Evolutionary conservation across 2,797 vertebrate genomes (phyloP), one percentile per base, ranked within the genome.

Genomic region (Clamator glandarius): DNA sequence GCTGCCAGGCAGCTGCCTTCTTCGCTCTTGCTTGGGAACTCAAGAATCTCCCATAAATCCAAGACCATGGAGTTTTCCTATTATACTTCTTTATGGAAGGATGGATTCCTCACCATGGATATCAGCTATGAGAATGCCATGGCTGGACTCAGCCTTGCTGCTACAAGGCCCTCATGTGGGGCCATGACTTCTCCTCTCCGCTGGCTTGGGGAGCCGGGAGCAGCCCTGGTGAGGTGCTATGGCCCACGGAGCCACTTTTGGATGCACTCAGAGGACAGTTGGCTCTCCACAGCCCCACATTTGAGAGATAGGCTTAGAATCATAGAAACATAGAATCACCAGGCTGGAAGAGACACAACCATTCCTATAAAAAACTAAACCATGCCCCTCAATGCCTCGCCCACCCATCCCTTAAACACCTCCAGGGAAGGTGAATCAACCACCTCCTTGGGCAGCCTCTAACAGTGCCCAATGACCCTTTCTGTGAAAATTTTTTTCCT

Each of bases 141-240:
- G 66, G 46, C 66, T 86, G 62, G 41, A n/a, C 50, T 64, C 55
- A 73, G 41, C 52, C 44, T 85, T 64, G 54, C 46, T 78, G 76
- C 69, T 84, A 15, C 17, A 41, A 29, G 31, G 29, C 39, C n/a
- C 33, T 72, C 52, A 6, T 0, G 2, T n/a, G 35, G 14, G 21
- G 16, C 62, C 8, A 1, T 41, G 52, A 21, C 29, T 93, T 79
- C 28, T 51, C 33, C 23, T 61, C 36, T 76, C 19, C 11, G 1
- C 54, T 73, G 70, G 8, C 44, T 2, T 48, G 15, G 3, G 20
- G 48, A 7, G 6, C 29, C 0, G 0, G 55, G 66, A 84, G 15
- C 69, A 90, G 41, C 39, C 18, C 35, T 3, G 1, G 28, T 52
- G 41, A 58, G 74, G 59, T 68, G 8, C 54, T 74, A 29, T 9